phyloP scores from a whole-genome alignment of 2,113 vertebrate species.

The Lophius piscatorius region DNA sequence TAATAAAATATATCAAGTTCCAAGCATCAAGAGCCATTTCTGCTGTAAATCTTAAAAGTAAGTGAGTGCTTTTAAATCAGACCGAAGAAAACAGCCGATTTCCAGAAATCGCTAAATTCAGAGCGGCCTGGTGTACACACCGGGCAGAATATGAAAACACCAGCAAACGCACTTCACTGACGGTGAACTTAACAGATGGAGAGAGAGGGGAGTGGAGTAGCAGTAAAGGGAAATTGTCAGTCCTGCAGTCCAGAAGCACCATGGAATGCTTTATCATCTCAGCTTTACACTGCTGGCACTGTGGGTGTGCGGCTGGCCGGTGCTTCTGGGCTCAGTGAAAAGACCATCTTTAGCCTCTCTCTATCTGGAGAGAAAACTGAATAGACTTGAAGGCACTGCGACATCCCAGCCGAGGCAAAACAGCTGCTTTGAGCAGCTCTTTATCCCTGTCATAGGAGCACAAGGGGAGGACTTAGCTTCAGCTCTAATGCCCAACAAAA shows the following conservation, averaged over 20 bases:
- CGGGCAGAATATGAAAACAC: constrained; percentile 32
- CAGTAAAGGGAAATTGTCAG: constrained; percentile 45
- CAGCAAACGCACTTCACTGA: constrained; percentile 37
- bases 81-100: constrained; percentile 33
- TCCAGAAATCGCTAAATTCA: constrained; percentile 39
- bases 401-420: constrained; percentile 48
- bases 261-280: constrained; percentile 72
- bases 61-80: constrained; percentile 30
- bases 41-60: constrained; percentile 2
- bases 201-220: constrained; percentile 38
- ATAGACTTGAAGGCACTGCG: constrained; percentile 35
- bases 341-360: constrained; percentile 33
- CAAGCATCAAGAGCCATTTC: constrained; percentile 4
- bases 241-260: constrained; percentile 57
- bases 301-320: constrained; percentile 42
- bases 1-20: background rate
- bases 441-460: constrained; percentile 46
- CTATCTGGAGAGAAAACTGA: constrained; percentile 35
- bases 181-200: constrained; percentile 73
- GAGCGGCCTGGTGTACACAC: constrained; percentile 14
- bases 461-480: constrained; percentile 49
- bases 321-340: constrained; percentile 29
- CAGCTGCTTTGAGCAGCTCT: constrained; percentile 46
- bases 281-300: constrained; percentile 61
- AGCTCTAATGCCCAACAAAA: constrained; percentile 45